Conservation (phyloP, 2,113 vertebrate species). For the Hemicordylus capensis region DNA sequence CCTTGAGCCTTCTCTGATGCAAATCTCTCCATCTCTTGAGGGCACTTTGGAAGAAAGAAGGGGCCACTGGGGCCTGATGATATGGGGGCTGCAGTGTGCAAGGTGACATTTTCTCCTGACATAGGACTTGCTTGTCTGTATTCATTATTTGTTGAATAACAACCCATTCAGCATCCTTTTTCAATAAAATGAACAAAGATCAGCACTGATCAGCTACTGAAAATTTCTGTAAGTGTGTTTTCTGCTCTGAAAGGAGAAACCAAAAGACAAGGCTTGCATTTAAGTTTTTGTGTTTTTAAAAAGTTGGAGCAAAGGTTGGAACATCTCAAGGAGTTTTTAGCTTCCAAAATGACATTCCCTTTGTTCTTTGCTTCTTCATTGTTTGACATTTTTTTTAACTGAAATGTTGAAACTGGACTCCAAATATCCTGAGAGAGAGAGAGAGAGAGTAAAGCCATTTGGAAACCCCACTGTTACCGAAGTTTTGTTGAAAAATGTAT, state of each 20-base stretch:
- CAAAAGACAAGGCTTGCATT: neutral
- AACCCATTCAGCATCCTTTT: constrained; percentile 1
- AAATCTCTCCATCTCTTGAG: neutral
- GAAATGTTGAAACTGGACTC: neutral
- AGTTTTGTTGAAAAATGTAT: too few relatives aligned
- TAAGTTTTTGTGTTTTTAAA: neutral
- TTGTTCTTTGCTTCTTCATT: neutral
- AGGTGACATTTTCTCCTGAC: neutral
- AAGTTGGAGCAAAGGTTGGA: neutral
- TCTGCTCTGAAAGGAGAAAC: neutral
- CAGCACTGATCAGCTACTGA: neutral
- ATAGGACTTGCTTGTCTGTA: neutral
- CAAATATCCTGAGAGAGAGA: too few relatives aligned
- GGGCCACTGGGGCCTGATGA: neutral
- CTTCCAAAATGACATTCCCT: neutral
- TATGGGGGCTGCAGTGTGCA: neutral
- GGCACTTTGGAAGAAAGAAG: neutral
- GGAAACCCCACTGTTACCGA: too few relatives aligned
- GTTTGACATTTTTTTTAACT: neutral
- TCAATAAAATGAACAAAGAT: constrained; percentile 9
- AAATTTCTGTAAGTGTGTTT: neutral
- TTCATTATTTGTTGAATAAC: constrained; percentile 28
- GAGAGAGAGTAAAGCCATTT: too few relatives aligned
- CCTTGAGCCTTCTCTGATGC: too few relatives aligned
- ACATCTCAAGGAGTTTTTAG: neutral